phyloP scores from a whole-genome alignment of 2,113 vertebrate genomes.

The Barbus barbus region DNA sequence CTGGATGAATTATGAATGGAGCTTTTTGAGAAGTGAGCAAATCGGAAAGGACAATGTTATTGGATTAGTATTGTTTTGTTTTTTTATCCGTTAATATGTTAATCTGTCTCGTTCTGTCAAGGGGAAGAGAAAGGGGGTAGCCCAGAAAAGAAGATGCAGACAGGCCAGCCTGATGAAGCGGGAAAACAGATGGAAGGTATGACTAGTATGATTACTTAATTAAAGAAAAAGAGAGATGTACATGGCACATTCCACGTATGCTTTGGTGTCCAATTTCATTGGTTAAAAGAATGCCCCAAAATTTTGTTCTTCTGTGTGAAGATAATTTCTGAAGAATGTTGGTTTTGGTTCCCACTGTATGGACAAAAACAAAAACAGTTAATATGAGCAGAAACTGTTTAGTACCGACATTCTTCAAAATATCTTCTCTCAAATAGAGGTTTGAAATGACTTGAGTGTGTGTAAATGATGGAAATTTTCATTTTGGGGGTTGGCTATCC shows the following conservation, averaged over 20 bases:
- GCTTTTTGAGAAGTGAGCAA: conserved; percentile 51
- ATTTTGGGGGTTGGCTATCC: too few species aligned
- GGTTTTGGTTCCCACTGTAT: background rate
- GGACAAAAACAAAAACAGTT: too few species aligned
- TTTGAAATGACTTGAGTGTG: too few species aligned
- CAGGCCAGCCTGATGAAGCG: background rate
- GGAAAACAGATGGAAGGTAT: conserved; percentile 42
- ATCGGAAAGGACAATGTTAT: conserved; percentile 36
- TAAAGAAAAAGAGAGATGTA: background rate
- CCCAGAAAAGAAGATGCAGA: conserved; percentile 14
- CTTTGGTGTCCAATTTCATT: background rate
- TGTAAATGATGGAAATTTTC: too few species aligned
- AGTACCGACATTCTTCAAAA: too few species aligned
- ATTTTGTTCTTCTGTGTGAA: background rate
- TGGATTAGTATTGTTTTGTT: conserved; percentile 4
- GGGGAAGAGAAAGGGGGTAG: conserved; percentile 24
- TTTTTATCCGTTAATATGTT: conserved; percentile 39
- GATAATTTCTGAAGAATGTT: background rate
- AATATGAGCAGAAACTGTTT: too few species aligned
- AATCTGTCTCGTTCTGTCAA: conserved; percentile 25
- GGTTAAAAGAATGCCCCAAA: background rate
- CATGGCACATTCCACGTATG: background rate
- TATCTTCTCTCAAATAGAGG: too few species aligned
- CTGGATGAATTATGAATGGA: conserved; percentile 66
- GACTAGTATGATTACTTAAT: background rate